Evolutionary conservation across 1,140 invertebrate genomes (phyloP).

Genomic region (Tenebrio molitor): DNA sequence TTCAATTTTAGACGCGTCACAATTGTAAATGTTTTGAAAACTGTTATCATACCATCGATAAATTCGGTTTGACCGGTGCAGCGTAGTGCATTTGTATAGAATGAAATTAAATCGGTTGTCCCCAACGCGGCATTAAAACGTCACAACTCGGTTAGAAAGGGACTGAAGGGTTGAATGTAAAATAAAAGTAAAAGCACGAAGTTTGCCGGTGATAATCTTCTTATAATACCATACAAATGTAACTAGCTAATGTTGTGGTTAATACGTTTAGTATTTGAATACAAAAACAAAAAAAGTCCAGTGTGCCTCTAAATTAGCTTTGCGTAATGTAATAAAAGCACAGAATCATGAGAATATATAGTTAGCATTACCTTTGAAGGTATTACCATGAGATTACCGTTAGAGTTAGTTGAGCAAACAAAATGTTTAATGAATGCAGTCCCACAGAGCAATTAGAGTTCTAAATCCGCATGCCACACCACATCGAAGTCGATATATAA

Average conservation of each 20-base stretch:
- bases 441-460: constrained; percentile 35
- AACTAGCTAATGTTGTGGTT: constrained; percentile 32
- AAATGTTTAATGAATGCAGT: constrained; percentile 40
- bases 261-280: constrained; percentile 30
- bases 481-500: constrained; percentile 30
- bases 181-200: constrained; percentile 30
- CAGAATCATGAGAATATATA: constrained; percentile 34
- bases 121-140: too few relatives aligned
- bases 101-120: too few relatives aligned
- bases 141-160: too few relatives aligned
- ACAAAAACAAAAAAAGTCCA: constrained; percentile 7
- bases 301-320: constrained; percentile 27
- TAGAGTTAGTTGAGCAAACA: constrained; percentile 37
- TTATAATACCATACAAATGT: constrained; percentile 44
- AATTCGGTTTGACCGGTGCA: too few relatives aligned
- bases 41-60: too few relatives aligned
- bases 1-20: too few relatives aligned
- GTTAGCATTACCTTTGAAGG: constrained; percentile 35
- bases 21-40: too few relatives aligned
- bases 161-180: constrained; percentile 4
- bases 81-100: too few relatives aligned
- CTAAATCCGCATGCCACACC: constrained; percentile 37
- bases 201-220: constrained; percentile 38
- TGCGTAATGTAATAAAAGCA: constrained; percentile 31
- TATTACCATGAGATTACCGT: constrained; percentile 34